Evolutionary conservation across 2,113 vertebrate genomes (phyloP), one percentile per base, ranked within the genome.

Genomic region (Lophochroa leadbeateri): DNA sequence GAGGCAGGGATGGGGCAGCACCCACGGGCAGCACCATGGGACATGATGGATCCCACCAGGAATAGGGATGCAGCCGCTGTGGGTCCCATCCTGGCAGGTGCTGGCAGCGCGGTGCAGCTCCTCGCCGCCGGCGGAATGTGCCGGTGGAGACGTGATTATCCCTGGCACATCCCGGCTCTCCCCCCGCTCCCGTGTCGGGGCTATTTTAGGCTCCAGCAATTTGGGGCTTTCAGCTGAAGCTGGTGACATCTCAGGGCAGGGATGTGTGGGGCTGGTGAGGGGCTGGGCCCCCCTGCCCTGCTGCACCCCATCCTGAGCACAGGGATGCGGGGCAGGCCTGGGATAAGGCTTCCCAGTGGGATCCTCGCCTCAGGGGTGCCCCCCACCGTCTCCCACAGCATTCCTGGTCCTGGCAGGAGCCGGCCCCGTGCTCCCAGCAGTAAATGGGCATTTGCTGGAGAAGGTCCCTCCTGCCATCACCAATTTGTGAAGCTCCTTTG

Each of bases 281-380:
- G n/a, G n/a, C 58, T 35, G 58, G 58, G 35, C 27, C 58, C 58
- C n/a, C 58, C n/a, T 8, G 11, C 20, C 58, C 58, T 17, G 35
- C 35, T 24, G 33, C 57, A 24, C 13, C 31, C 61, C 52, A 20
- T 24, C 35, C 82, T 25, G 35, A 72, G 41, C 33, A 17, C 18
- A 13, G 24, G 39, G 49, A 12, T 0, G 7, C 19, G 4, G 28
- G 33, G 37, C 3, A 1, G n/a, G 23, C 44, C 44, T 27, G 46
- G 44, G n/a, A 49, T 31, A 7, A 17, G 13, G 49, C 60, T 47
- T 18, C 6, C 5, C 29, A 25, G 7, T 58, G 58, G 58, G 58
- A 37, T 37, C 55, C 23, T 46, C 1, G 0, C 11, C 33, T 33
- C 0, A 5, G 19, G 18, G 46, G 8, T 9, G 12, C 4, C 23